A percentile compares a stretch with the other conserved stretches of the same genome.
These are phyloP conservation scores for Hypotaenidia philippensis DNA, from an alignment of 2,797 vertebrate genomes.

Conservation along the genomic window DNA sequence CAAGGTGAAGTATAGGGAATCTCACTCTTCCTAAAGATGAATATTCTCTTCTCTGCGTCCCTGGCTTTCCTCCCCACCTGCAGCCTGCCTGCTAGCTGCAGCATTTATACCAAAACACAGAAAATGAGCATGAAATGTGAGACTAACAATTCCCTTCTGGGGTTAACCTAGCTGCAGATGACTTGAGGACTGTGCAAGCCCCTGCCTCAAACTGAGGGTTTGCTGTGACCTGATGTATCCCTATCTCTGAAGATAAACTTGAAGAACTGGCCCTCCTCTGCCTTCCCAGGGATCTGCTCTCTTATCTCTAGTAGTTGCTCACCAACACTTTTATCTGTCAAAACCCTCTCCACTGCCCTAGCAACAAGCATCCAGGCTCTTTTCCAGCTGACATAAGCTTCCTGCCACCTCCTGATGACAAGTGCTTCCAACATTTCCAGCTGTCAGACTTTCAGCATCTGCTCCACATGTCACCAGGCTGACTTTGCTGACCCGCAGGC, in stretches of 20 bases:
- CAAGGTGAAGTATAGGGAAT: not conserved
- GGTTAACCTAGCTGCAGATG: not conserved
- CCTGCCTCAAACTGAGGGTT: not conserved
- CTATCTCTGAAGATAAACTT: slow-evolving; percentile 43
- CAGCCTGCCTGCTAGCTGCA: not conserved
- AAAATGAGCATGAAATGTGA: not conserved
- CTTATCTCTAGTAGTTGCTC: slow-evolving; percentile 35
- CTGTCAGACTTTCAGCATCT: slow-evolving; percentile 62
- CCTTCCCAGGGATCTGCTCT: slow-evolving; percentile 22
- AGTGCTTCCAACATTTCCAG: slow-evolving; percentile 53
- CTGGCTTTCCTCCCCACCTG: not conserved
- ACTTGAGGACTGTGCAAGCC: not conserved
- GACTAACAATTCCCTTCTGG: not conserved
- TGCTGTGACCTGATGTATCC: not conserved
- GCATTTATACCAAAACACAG: not conserved
- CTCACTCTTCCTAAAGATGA: not conserved
- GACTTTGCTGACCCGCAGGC: slow-evolving; percentile 7
- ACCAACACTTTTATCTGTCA: slow-evolving; percentile 59
- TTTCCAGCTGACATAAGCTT: slow-evolving; percentile 67
- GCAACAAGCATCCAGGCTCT: slow-evolving; percentile 46
- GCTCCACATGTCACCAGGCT: slow-evolving; percentile 26
- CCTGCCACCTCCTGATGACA: slow-evolving; percentile 64
- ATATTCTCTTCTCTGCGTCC: not conserved
- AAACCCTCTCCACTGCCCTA: slow-evolving; percentile 35
- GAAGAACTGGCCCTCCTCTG: not conserved